These are phyloP conservation scores for Campylorhamphus procurvoides DNA, from an alignment of 2,113 vertebrate species.

Conservation along the genomic window DNA sequence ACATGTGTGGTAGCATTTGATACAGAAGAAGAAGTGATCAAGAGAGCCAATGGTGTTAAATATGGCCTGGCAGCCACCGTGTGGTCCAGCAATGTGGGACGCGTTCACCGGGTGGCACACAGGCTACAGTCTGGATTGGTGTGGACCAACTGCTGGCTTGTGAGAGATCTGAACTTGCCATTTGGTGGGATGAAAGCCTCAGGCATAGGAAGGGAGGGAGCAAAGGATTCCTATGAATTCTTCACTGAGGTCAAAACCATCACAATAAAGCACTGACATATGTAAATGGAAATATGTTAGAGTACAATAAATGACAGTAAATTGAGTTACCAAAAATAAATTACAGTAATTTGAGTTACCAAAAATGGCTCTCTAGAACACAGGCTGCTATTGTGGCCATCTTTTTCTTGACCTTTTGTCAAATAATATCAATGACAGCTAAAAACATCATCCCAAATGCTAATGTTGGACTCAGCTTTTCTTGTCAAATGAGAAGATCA, in stretches of 20 bases:
- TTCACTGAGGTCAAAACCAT: constrained; percentile 96
- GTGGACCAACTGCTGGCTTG: constrained; percentile 97
- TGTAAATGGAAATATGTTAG: background rate
- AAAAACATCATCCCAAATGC: background rate
- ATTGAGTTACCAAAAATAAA: background rate
- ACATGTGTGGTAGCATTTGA: constrained; percentile 89
- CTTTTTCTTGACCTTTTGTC: background rate
- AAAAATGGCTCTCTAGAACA: background rate
- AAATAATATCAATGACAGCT: background rate
- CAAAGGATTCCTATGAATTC: constrained; percentile 92
- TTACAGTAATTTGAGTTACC: background rate
- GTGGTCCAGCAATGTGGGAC: constrained; percentile 88
- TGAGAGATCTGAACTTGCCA: constrained; percentile 94
- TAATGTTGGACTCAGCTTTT: background rate
- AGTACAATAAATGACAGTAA: background rate
- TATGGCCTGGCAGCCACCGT: constrained; percentile 89
- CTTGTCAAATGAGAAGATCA: background rate
- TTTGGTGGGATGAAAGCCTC: constrained; percentile 97
- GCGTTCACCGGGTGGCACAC: constrained; percentile 85
- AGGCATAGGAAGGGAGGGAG: constrained; percentile 92
- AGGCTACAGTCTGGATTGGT: constrained; percentile 88
- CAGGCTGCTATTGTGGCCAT: background rate
- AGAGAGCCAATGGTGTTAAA: constrained; percentile 86
- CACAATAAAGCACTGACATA: constrained; percentile 87
- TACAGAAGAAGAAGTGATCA: constrained; percentile 89